Evolutionary conservation across 1,140 invertebrate species (phyloP).

Genomic region (Triops cancriformis): DNA sequence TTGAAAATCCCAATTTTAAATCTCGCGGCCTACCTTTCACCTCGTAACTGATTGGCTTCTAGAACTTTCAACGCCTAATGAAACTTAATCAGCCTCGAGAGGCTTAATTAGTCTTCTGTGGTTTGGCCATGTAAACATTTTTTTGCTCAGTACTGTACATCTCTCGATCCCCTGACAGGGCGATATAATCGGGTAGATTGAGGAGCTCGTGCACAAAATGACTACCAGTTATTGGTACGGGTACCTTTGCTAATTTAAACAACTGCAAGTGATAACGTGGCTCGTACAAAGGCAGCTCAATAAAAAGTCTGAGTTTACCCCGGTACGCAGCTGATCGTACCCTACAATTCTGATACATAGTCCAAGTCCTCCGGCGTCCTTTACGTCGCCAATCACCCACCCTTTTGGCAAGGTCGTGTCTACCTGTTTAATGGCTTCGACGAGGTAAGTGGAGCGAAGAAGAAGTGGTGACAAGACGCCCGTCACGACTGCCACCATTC

Average conservation of each 20-base stretch:
- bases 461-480: not conserved
- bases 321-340: not conserved
- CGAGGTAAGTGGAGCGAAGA: not conserved
- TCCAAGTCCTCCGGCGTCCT: not conserved
- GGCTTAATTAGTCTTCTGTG: too few relatives aligned
- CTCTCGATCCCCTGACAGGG: too few relatives aligned
- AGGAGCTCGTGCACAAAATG: not conserved
- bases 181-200: not conserved
- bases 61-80: too few relatives aligned
- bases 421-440: not conserved
- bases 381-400: not conserved
- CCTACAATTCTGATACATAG: not conserved
- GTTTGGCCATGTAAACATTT: too few relatives aligned
- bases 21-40: too few relatives aligned
- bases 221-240: not conserved
- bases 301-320: not conserved
- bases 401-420: not conserved
- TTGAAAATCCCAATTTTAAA: too few relatives aligned
- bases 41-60: too few relatives aligned
- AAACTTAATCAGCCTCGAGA: too few relatives aligned
- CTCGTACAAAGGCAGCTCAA: not conserved
- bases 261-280: not conserved
- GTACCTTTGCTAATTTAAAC: not conserved
- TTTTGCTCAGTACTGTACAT: too few relatives aligned
- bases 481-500: not conserved